Evolutionary conservation across 1,140 invertebrate genomes (phyloP).

Genomic region (Lordiphosa clarofinis): DNA sequence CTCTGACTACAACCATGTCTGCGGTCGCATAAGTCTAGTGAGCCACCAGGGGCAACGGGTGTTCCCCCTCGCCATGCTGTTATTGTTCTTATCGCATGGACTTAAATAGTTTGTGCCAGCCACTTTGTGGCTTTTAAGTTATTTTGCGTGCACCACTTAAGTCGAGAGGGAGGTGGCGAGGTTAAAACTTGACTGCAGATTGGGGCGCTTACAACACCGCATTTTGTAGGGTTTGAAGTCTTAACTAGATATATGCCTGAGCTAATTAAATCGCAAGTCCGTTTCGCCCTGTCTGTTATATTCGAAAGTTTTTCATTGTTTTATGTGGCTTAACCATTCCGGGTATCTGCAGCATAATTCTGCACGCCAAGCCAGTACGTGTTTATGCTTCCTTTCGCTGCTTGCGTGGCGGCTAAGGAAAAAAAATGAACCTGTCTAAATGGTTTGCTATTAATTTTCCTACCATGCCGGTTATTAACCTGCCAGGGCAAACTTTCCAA

Average conservation of each 20-base stretch:
- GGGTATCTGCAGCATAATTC: slow-evolving; percentile 49
- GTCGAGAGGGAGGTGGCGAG: slow-evolving; percentile 16
- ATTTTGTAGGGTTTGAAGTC: slow-evolving; percentile 11
- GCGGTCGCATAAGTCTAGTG: slow-evolving; percentile 1
- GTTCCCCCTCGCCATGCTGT: slow-evolving; percentile 16
- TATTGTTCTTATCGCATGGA: slow-evolving; percentile 72
- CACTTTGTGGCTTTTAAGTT: slow-evolving; percentile 76
- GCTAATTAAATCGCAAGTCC: slow-evolving; percentile 49
- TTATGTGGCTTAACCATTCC: slow-evolving; percentile 22
- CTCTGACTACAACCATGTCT: slow-evolving; percentile 1
- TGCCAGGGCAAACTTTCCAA: slow-evolving; percentile 31
- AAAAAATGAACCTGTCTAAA: slow-evolving; percentile 41
- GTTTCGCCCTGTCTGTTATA: neutral
- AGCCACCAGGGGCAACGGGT: neutral
- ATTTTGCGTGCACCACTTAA: slow-evolving; percentile 71
- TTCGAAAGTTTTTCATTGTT: slow-evolving; percentile 25
- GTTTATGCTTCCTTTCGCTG: slow-evolving; percentile 44
- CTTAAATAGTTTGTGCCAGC: slow-evolving; percentile 75
- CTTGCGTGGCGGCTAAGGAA: slow-evolving; percentile 20
- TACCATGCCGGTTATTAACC: slow-evolving; percentile 70
- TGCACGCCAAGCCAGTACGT: slow-evolving; percentile 30
- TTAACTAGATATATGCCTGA: slow-evolving; percentile 45
- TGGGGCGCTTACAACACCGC: neutral
- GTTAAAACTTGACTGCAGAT: neutral
- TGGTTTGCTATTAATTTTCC: slow-evolving; percentile 72